A percentile compares a stretch with the other conserved stretches of the same genome.
phyloP scores from a whole-genome alignment of 2,888 invertebrate genomes.

The Xestia c-nigrum region DNA sequence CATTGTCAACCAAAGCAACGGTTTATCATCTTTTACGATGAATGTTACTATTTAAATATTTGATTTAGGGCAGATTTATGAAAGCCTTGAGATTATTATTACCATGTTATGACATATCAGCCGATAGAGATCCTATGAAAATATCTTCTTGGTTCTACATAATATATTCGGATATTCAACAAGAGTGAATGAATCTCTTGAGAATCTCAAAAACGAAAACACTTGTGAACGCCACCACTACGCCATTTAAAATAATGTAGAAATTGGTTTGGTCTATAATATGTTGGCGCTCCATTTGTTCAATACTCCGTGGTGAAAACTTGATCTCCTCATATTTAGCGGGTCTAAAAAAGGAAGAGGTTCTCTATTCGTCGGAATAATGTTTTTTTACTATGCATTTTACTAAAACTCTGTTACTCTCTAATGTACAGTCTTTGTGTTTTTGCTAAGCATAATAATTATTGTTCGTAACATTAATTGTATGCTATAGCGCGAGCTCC shows the following conservation, averaged over 20 bases:
- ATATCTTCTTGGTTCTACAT: not conserved
- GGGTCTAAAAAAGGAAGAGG: not conserved
- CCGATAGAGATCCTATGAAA: not conserved
- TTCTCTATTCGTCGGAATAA: not conserved
- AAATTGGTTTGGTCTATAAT: not conserved
- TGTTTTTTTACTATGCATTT: not conserved
- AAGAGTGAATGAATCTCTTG: not conserved
- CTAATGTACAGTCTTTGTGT: conserved; percentile 1
- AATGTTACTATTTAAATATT: not conserved
- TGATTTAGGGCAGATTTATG: not conserved
- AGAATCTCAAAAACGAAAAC: too few relatives aligned
- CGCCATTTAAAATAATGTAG: conserved; percentile 1
- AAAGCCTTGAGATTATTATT: conserved; percentile 1
- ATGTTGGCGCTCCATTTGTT: conserved; percentile 15
- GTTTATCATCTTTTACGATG: not conserved
- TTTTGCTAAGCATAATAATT: not conserved
- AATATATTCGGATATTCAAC: not conserved
- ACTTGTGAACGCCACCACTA: not conserved
- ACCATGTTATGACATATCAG: conserved; percentile 4
- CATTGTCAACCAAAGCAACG: not conserved
- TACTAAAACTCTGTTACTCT: not conserved
- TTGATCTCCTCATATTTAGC: not conserved
- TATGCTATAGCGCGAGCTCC: not conserved
- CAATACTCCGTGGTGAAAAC: conserved; percentile 11
- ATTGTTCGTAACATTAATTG: not conserved